Conservation (phyloP, 2,113 vertebrate species). For the Poecile atricapillus region DNA sequence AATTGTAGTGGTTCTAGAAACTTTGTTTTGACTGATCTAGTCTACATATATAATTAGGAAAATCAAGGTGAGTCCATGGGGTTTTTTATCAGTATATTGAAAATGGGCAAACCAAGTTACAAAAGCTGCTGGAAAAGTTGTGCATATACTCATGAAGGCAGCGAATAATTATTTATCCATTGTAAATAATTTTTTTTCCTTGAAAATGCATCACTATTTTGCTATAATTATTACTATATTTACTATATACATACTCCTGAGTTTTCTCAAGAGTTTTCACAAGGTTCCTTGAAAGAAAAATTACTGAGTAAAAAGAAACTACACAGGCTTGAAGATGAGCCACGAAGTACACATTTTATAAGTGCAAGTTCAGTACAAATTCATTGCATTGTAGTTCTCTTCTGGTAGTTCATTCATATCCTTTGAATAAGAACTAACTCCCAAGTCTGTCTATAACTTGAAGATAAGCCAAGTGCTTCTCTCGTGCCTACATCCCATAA, state of each 20-base stretch:
- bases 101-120: background rate
- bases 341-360: background rate
- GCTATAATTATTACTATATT: too few species aligned
- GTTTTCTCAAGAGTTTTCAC: background rate
- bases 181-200: background rate
- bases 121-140: background rate
- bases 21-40: background rate
- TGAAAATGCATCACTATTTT: background rate
- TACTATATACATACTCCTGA: too few species aligned
- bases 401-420: background rate
- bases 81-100: background rate
- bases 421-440: background rate
- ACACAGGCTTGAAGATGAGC: background rate
- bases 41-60: background rate
- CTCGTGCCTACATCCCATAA: background rate
- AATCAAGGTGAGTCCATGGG: background rate
- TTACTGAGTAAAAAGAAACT: background rate
- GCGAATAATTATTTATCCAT: background rate
- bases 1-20: background rate
- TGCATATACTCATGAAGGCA: background rate
- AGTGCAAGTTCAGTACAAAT: background rate
- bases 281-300: background rate
- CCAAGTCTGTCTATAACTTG: rapidly evolving
- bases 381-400: background rate
- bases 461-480: background rate